Evolutionary conservation across 2,888 invertebrate genomes (phyloP).

Genomic region (Drosophila atripex): DNA sequence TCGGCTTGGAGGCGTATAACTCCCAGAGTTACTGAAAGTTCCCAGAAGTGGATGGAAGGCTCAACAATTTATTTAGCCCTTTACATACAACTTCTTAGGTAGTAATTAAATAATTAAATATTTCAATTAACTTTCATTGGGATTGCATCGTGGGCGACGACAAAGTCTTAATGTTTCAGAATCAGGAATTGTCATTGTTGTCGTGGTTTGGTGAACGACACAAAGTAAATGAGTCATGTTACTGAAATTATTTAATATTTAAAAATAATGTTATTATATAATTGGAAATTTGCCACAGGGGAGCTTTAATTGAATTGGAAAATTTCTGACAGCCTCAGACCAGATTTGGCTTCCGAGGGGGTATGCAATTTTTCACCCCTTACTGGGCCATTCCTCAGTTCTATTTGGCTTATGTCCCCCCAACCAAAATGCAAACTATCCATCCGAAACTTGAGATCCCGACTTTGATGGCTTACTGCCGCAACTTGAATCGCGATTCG

Average conservation of each 20-base stretch:
- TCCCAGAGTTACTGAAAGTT: slow-evolving; percentile 41
- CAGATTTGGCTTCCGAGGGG: slow-evolving; percentile 1
- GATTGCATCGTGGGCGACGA: background rate
- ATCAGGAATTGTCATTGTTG: background rate
- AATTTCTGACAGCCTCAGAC: background rate
- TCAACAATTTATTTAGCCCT: background rate
- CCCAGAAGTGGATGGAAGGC: slow-evolving; percentile 4
- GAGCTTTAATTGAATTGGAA: slow-evolving; percentile 13
- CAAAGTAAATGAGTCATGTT: too few relatives aligned
- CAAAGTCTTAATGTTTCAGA: background rate
- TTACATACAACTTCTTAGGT: background rate
- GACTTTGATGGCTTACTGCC: slow-evolving; percentile 39
- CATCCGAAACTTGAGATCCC: slow-evolving; percentile 44
- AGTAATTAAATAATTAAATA: slow-evolving; percentile 27
- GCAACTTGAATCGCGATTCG: slow-evolving; percentile 39
- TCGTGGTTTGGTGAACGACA: background rate
- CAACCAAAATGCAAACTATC: slow-evolving; percentile 30
- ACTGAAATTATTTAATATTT: too few relatives aligned
- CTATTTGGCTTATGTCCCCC: slow-evolving; percentile 2
- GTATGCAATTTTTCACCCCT: background rate
- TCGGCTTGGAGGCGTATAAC: slow-evolving; percentile 31
- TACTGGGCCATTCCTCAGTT: background rate
- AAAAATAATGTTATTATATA: slow-evolving; percentile 1
- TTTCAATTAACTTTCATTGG: slow-evolving; percentile 7
- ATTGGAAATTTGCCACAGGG: background rate